Conservation (phyloP, 30 jellyfish, hydroid and myxozoan species). For the Chrysaora quinquecirrha region DNA sequence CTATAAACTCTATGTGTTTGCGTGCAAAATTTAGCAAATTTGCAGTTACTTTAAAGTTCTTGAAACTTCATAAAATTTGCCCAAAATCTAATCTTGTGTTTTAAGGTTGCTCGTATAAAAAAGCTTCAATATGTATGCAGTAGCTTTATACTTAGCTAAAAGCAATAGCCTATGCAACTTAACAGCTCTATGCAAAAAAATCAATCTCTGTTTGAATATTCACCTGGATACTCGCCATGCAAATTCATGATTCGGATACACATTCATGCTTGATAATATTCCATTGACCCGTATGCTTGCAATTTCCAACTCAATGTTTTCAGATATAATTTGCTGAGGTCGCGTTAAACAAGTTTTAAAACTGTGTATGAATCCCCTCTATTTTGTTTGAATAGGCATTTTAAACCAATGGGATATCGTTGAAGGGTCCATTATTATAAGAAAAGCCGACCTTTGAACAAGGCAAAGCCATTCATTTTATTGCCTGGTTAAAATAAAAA, state of each 20-base stretch:
- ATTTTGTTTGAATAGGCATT: conserved; percentile 18
- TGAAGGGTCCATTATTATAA: conserved; percentile 6
- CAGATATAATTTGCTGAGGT: conserved; percentile 8
- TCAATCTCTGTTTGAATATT: neutral
- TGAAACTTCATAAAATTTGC: too few species aligned
- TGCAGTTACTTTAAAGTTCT: too few species aligned
- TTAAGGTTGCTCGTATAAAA: too few species aligned
- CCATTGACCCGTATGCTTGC: neutral
- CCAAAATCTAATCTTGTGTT: too few species aligned
- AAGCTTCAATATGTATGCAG: too few species aligned
- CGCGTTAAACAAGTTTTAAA: conserved; percentile 32
- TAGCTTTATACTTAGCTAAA: too few species aligned
- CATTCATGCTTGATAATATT: neutral
- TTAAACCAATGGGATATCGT: conserved; percentile 26
- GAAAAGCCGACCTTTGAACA: conserved; percentile 15
- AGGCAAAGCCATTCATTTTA: neutral
- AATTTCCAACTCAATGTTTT: neutral
- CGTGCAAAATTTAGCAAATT: too few species aligned
- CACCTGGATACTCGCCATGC: conserved; percentile 1
- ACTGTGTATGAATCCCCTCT: conserved; percentile 10
- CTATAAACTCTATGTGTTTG: too few species aligned
- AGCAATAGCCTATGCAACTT: too few species aligned
- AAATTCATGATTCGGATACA: neutral
- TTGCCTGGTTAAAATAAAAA: neutral
- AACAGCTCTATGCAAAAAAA: neutral